Evolutionary conservation across 2,888 invertebrate species (phyloP), one percentile per base, ranked within the genome.

Genomic region (Pachycephus smyrnensis): DNA sequence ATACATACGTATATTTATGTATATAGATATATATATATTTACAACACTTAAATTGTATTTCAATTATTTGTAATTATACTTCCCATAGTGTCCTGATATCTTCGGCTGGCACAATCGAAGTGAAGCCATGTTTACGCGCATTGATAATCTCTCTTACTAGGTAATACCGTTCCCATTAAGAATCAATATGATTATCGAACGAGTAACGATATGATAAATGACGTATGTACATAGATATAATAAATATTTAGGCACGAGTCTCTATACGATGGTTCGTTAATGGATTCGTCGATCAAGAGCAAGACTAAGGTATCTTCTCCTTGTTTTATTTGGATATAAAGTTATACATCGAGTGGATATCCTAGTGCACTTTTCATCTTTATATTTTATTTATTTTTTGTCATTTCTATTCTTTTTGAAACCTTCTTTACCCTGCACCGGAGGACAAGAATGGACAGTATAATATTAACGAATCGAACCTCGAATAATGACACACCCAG

Each of bases 51-150:
- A 75, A 75, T 71, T 75, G 69, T 77, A 77, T 36, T 75, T 73
- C 74, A 77, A 75, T 77, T 75, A 69, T 68, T 75, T 40, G 73
- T 77, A 77, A 77, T 75, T 75, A 77, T 77, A 77, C 77, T 77
- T 77, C 75, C 77, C 77, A 69, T 77, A 33, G 74, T 77, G 55
- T 77, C 75, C 75, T 75, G 23, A 55, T 71, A 75, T 77, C 75
- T 75, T 75, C 75, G 69, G 32, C 40, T 55, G 40, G 40, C 40
- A 55, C 23, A 55, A 55, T 55, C 40, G 40, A 55, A 55, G 40
- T 55, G 40, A 55, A 55, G 23, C 40, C 40, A 55, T 55, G 40
- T 55, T 55, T 55, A 55, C 23, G 2, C 15, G 40, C 40, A 55
- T 55, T 23, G 40, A 55, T 55, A 55, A 55, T 55, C 23, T 55